A percentile compares a stretch with the other conserved stretches of the same genome.
These are phyloP conservation scores for Trematomus bernacchii DNA, from an alignment of 2,797 vertebrate genomes.

Conservation along the genomic window DNA sequence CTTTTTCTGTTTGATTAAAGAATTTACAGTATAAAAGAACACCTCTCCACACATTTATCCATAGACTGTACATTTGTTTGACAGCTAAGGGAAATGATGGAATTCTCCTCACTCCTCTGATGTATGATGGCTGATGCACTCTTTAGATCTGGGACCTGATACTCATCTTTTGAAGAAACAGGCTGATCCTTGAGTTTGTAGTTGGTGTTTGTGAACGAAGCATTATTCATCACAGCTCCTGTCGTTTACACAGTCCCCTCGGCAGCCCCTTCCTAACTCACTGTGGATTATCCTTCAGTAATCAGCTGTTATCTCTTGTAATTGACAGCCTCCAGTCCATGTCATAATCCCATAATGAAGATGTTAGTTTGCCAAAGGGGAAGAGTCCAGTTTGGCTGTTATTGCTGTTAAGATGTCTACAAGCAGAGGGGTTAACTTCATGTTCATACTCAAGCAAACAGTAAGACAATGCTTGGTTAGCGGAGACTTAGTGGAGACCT, in stretches of 20 bases:
- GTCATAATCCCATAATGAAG: conserved; percentile 57
- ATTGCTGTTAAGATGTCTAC: conserved; percentile 65
- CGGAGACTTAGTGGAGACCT: conserved; percentile 52
- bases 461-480: conserved; percentile 72
- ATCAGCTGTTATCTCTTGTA: conserved; percentile 59
- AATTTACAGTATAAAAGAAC: not conserved
- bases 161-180: not conserved
- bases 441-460: conserved; percentile 69
- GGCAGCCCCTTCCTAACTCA: conserved; percentile 15
- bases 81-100: not conserved
- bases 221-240: conserved; percentile 11
- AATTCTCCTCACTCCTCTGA: too few species aligned
- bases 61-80: not conserved
- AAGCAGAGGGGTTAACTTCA: conserved; percentile 62
- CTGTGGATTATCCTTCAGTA: conserved; percentile 50
- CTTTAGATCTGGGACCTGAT: not conserved
- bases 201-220: conserved; percentile 17
- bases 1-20: too few species aligned
- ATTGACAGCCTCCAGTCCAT: conserved; percentile 60
- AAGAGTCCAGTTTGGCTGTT: conserved; percentile 69
- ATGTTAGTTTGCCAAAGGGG: conserved; percentile 83
- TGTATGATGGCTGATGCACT: too few species aligned
- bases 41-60: not conserved
- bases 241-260: conserved; percentile 17
- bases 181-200: conserved; percentile 13